Conservation (phyloP, 2,888 invertebrate genomes). For the Geotrupes spiniger region DNA sequence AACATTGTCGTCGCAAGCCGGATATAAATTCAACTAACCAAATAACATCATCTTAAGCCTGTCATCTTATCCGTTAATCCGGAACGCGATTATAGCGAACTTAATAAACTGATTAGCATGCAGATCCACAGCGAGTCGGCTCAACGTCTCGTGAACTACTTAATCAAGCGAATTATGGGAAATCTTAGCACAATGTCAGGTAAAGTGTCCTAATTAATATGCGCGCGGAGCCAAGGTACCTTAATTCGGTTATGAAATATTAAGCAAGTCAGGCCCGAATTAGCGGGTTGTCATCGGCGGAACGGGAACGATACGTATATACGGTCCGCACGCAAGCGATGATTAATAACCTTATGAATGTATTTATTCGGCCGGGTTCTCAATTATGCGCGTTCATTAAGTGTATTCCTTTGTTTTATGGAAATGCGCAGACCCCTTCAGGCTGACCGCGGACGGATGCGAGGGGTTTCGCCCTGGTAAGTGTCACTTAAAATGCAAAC, state of each 20-base stretch:
- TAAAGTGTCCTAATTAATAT: conserved; percentile 45
- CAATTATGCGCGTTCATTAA: conserved; percentile 37
- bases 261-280: conserved; percentile 41
- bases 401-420: conserved; percentile 42
- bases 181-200: conserved; percentile 47
- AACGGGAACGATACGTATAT: conserved; percentile 36
- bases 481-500: conserved; percentile 30
- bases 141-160: conserved; percentile 40
- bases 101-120: conserved; percentile 47
- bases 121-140: conserved; percentile 39
- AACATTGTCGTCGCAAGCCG: conserved; percentile 5
- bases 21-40: conserved; percentile 19
- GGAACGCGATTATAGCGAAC: conserved; percentile 40
- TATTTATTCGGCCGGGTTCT: conserved; percentile 36
- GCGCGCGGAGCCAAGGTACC: conserved; percentile 40
- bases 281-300: conserved; percentile 42
- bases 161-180: conserved; percentile 46
- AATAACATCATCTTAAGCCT: conserved; percentile 22
- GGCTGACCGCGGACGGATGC: conserved; percentile 19
- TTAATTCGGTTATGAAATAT: conserved; percentile 48
- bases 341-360: conserved; percentile 42
- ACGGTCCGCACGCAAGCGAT: conserved; percentile 33
- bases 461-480: conserved; percentile 18
- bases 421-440: conserved; percentile 27
- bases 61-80: conserved; percentile 36